Evolutionary conservation across 2,113 vertebrate genomes (phyloP), one percentile per base, ranked within the genome.

Genomic region (Echinops telfairi): DNA sequence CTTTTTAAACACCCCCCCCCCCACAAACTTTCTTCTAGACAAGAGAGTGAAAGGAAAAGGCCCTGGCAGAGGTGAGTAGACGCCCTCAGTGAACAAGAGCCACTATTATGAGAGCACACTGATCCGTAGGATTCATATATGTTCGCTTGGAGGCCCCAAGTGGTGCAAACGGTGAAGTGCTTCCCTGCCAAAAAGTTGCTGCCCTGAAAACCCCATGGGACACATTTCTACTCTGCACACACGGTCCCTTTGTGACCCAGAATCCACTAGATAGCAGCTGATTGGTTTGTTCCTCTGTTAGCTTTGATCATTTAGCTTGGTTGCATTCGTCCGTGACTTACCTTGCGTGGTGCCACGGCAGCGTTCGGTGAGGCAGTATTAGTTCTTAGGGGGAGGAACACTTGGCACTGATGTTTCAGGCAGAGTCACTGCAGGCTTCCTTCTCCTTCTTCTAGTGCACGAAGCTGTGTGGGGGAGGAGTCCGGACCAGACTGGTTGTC

Each of bases 401-500:
- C 77, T n/a, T 57, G n/a, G 53, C 76, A 2, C 11, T 60, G 47
- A 27, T 68, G 33, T 0, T 81, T 78, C 68, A 82, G 76, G 77
- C 27, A 40, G 17, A 90, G 23, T 94, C 43, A 96, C 53, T 1
- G 0, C 20, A 14, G 4, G 77, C 38, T 96, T 29, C 89, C n/a
- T 83, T 96, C 76, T 85, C 38, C 83, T 71, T 83, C 66, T 94
- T 87, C 47, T 96, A 99, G 99, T 99, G 99, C 96, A 98, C 99
- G 0, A 99, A 99, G 98, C 98, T 98, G 43, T 99, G 99, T 1
- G 99, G 99, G 31, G 98, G 98, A 81, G 99, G 99, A 89, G 98
- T 99, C 93, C 98, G 99, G 94, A 99, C 99, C 0, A 98, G 99
- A 95, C 98, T 99, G 95, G 99, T 99, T 93, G 98, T 98, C 93